These are phyloP conservation scores for Acestrorhynchus altus DNA, from an alignment of 2,797 vertebrate species.

Conservation along the genomic window DNA sequence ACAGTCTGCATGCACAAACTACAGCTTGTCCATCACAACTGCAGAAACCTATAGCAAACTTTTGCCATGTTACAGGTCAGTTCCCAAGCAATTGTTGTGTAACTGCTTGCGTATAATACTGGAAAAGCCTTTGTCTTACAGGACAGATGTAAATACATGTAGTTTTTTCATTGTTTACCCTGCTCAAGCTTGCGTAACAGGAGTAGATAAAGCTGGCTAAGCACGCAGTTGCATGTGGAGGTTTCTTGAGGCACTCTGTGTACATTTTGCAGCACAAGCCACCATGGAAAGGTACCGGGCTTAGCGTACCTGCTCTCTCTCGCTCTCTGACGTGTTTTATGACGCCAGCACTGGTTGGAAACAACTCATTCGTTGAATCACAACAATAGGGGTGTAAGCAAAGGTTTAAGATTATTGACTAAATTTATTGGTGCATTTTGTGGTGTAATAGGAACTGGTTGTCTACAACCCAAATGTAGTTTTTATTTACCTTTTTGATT, in stretches of 20 bases:
- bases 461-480: too few species aligned
- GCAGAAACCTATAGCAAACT: background rate
- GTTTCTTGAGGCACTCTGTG: background rate
- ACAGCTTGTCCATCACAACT: background rate
- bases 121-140: background rate
- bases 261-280: conserved; percentile 33
- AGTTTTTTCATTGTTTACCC: conserved; percentile 25
- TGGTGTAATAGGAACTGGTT: too few species aligned
- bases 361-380: background rate
- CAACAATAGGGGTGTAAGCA: too few species aligned
- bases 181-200: conserved; percentile 28
- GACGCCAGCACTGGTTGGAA: conserved; percentile 23
- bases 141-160: background rate
- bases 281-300: background rate
- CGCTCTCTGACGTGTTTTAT: conserved; percentile 16
- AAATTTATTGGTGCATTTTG: too few species aligned
- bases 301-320: conserved; percentile 21
- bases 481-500: too few species aligned
- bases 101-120: background rate
- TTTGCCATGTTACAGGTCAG: background rate
- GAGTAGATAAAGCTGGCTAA: conserved; percentile 24
- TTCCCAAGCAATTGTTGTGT: conserved; percentile 9
- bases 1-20: background rate
- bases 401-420: too few species aligned
- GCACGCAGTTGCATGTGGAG: background rate